phyloP scores from a whole-genome alignment of 35 echinoderm and acorn worm species.

The Stichopus chloronotus region DNA sequence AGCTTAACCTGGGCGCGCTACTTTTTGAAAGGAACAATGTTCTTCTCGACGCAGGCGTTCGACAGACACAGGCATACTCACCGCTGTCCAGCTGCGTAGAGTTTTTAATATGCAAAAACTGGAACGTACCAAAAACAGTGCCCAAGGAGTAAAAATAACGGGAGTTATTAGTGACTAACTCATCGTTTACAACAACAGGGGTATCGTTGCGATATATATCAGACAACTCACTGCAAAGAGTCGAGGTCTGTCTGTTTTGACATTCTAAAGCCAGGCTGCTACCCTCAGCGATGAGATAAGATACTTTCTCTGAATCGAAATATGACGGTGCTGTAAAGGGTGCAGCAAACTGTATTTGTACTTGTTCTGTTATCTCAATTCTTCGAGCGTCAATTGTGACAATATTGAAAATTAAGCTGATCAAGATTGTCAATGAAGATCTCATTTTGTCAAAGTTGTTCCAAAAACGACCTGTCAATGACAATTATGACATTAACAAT shows the following conservation, averaged over 20 bases:
- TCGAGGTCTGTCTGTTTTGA: not conserved
- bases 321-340: not conserved
- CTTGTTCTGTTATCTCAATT: not conserved
- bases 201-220: not conserved
- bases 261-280: not conserved
- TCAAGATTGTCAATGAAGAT: not conserved
- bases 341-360: not conserved
- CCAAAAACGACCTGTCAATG: not conserved
- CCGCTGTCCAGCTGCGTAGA: not conserved
- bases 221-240: not conserved
- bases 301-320: not conserved
- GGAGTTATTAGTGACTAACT: not conserved
- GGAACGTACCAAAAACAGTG: not conserved
- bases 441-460: not conserved
- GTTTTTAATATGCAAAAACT: not conserved
- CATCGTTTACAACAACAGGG: not conserved
- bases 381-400: not conserved
- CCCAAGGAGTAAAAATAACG: not conserved
- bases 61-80: not conserved
- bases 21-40: not conserved
- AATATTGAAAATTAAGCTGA: not conserved
- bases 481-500: not conserved
- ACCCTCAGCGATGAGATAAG: not conserved
- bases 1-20: not conserved
- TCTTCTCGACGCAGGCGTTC: not conserved